These are phyloP conservation scores for Pseudomugil gertrudae DNA, from an alignment of 2,797 vertebrate genomes.

Conservation along the genomic window DNA sequence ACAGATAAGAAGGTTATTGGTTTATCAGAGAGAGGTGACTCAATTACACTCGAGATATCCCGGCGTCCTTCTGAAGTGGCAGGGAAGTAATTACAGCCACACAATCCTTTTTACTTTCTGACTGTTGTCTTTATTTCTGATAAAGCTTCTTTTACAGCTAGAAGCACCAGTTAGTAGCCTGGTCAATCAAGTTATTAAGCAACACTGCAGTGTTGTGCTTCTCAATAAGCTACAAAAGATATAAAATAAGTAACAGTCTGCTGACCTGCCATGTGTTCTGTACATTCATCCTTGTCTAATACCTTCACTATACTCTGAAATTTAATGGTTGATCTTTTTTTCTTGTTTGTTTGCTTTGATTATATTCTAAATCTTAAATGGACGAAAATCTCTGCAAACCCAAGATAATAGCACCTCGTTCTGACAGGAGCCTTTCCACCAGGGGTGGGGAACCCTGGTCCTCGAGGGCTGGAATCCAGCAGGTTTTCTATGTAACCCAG, in stretches of 20 bases:
- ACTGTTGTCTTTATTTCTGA: slow-evolving; percentile 20
- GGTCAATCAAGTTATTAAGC: slow-evolving; percentile 31
- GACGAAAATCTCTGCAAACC: not conserved
- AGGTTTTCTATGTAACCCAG: no score
- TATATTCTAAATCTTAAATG: not conserved
- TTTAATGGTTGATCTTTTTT: not conserved
- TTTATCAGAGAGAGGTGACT: slow-evolving; percentile 58
- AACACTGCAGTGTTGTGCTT: slow-evolving; percentile 23
- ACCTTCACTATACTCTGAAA: not conserved
- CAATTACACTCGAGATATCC: slow-evolving; percentile 47
- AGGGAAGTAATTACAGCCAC: slow-evolving; percentile 39
- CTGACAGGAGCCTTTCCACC: not conserved
- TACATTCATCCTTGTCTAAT: not conserved
- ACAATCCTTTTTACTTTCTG: slow-evolving; percentile 32
- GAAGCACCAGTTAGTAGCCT: slow-evolving; percentile 13
- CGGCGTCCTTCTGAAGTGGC: slow-evolving; percentile 22
- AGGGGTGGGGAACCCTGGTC: no score
- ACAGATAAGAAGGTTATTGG: slow-evolving; percentile 58
- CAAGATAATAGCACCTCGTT: not conserved
- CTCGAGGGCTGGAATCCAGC: no score
- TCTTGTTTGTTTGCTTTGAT: not conserved
- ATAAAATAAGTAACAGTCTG: slow-evolving; percentile 29
- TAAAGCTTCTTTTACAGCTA: slow-evolving; percentile 19
- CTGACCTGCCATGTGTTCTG: no score
- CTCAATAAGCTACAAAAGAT: slow-evolving; percentile 27